These are phyloP conservation scores for Mus spicilegus DNA, from an alignment of 2,113 vertebrate species.

Conservation along the genomic window DNA sequence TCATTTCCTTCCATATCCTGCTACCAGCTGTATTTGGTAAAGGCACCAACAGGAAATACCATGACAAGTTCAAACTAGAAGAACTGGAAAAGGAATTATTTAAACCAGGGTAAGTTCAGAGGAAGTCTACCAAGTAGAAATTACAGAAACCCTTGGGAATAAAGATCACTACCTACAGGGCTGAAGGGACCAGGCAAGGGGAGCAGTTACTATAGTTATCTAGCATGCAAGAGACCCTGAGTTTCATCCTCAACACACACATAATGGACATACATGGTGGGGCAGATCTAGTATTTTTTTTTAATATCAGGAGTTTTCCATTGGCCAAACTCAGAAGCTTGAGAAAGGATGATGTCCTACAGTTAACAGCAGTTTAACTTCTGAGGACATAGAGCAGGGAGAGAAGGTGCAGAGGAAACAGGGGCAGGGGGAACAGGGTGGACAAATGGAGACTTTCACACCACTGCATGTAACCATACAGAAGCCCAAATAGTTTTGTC, in stretches of 20 bases:
- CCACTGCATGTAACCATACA: neutral
- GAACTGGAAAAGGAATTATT: neutral
- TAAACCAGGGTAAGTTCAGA: conserved; percentile 8
- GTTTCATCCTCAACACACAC: neutral
- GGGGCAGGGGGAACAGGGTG: neutral
- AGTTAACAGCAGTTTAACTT: neutral
- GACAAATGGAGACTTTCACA: neutral
- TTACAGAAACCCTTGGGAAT: conserved; percentile 29
- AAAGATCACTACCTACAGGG: neutral
- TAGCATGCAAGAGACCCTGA: neutral
- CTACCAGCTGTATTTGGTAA: neutral
- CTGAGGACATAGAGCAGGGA: neutral
- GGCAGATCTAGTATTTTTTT: neutral
- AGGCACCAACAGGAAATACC: conserved; percentile 35
- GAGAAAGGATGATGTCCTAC: neutral
- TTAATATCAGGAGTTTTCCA: neutral
- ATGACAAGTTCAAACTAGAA: neutral
- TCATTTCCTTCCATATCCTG: neutral
- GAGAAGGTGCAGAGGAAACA: neutral
- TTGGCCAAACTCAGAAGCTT: conserved; percentile 11
- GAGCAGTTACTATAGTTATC: neutral
- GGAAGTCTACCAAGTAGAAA: conserved; percentile 27
- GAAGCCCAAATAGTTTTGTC: neutral
- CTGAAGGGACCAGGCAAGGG: neutral
- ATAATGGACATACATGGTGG: neutral